Conservation (phyloP, 2,113 vertebrate genomes). For the Onychostoma macrolepis region DNA sequence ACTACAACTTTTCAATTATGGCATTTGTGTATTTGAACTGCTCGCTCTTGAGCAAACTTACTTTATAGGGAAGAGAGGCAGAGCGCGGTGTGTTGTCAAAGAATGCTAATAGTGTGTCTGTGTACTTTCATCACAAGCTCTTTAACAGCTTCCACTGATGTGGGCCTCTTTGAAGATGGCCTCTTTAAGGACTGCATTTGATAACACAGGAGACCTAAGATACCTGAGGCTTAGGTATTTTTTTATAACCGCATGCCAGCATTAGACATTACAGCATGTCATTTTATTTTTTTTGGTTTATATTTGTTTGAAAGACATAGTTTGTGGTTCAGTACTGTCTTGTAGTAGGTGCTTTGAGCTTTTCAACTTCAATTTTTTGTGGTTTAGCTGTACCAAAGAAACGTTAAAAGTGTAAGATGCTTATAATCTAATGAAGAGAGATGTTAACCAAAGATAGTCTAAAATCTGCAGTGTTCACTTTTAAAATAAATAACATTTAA, state of each 20-base stretch:
- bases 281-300: neutral
- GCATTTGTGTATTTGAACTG: neutral
- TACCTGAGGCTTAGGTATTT: conserved; percentile 1
- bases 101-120: conserved; percentile 10
- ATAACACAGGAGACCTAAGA: conserved; percentile 32
- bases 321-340: neutral
- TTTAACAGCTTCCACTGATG: conserved; percentile 35
- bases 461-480: neutral
- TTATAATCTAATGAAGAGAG: neutral
- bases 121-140: conserved; percentile 43
- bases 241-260: neutral
- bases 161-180: conserved; percentile 34
- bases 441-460: neutral
- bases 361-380: neutral
- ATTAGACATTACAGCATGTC: neutral
- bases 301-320: neutral
- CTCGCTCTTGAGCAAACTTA: neutral
- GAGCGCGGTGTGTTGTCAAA: conserved; percentile 6
- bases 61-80: neutral
- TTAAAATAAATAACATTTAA: neutral
- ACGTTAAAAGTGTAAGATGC: neutral
- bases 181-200: conserved; percentile 18
- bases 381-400: conserved; percentile 3
- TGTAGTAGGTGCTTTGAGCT: neutral
- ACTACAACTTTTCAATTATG: conserved; percentile 3